Evolutionary conservation across 1,140 invertebrate genomes (phyloP).

Genomic region (Apis laboriosa): DNA sequence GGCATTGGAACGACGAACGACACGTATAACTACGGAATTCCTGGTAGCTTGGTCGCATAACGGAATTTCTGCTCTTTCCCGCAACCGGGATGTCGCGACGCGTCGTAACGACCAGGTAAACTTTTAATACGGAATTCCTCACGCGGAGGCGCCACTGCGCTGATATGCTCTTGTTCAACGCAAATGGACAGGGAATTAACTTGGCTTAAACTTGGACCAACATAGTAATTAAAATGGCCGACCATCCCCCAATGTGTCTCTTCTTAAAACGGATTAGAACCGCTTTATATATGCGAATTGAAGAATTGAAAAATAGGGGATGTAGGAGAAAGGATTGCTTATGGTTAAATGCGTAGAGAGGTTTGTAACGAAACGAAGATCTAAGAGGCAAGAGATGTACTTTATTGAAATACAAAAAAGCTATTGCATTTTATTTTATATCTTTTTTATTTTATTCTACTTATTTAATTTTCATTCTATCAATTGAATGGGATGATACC

Average conservation of each 20-base stretch:
- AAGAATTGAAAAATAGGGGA: background rate
- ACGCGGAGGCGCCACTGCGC: slow-evolving; percentile 47
- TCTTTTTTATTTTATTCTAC: too few relatives aligned
- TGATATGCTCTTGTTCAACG: slow-evolving; percentile 49
- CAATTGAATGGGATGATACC: too few relatives aligned
- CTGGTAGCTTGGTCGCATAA: slow-evolving; percentile 48
- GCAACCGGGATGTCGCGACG: slow-evolving; percentile 22
- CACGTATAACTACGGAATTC: slow-evolving; percentile 62
- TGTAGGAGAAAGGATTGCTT: background rate
- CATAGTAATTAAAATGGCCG: slow-evolving; percentile 19
- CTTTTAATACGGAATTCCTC: slow-evolving; percentile 70
- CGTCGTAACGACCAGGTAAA: slow-evolving; percentile 52
- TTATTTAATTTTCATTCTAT: too few relatives aligned
- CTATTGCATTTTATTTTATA: too few relatives aligned
- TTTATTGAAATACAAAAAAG: too few relatives aligned
- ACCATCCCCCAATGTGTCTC: slow-evolving; percentile 26
- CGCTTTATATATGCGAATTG: slow-evolving; percentile 5
- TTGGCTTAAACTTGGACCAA: background rate
- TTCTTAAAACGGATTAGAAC: slow-evolving; percentile 15
- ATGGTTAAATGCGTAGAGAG: background rate
- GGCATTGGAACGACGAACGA: slow-evolving; percentile 4
- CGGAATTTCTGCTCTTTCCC: slow-evolving; percentile 62
- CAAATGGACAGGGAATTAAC: slow-evolving; percentile 62
- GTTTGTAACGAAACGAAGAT: background rate
- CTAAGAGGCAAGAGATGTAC: too few relatives aligned